Conservation (phyloP, 2,888 invertebrate species). For the Lysandra coridon region DNA sequence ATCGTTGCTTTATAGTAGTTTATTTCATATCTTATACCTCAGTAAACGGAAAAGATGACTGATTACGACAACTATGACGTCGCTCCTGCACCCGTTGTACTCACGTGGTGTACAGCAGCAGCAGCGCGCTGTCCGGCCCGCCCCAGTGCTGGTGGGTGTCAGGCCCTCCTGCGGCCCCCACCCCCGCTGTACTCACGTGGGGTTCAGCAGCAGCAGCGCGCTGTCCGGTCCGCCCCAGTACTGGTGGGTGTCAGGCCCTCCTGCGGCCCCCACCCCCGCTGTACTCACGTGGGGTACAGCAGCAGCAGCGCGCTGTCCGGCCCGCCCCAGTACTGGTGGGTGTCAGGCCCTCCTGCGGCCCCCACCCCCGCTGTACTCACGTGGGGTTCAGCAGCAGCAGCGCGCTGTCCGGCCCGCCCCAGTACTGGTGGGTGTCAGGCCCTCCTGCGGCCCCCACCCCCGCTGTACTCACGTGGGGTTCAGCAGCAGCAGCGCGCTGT, state of each 20-base stretch:
- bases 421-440: conserved; percentile 52
- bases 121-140: conserved; percentile 86
- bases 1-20: no score
- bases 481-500: no score
- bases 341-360: conserved; percentile 46
- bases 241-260: conserved; percentile 52
- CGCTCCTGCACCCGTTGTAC: conserved; percentile 35
- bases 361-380: conserved; percentile 86
- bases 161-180: conserved; percentile 67
- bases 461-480: no score
- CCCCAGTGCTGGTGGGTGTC: conserved; percentile 90
- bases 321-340: conserved; percentile 84
- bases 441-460: no score
- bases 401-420: no score
- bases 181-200: conserved; percentile 82
- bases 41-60: no score
- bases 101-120: conserved; percentile 50
- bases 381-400: no score
- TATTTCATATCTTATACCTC: no score
- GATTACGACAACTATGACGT: conserved; percentile 47
- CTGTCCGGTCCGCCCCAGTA: no score
- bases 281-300: no score
- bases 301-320: conserved; percentile 86
- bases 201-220: no score
- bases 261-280: no score